Evolutionary conservation across 2,797 vertebrate genomes (phyloP).

Genomic region (Gallinago nigripennis): DNA sequence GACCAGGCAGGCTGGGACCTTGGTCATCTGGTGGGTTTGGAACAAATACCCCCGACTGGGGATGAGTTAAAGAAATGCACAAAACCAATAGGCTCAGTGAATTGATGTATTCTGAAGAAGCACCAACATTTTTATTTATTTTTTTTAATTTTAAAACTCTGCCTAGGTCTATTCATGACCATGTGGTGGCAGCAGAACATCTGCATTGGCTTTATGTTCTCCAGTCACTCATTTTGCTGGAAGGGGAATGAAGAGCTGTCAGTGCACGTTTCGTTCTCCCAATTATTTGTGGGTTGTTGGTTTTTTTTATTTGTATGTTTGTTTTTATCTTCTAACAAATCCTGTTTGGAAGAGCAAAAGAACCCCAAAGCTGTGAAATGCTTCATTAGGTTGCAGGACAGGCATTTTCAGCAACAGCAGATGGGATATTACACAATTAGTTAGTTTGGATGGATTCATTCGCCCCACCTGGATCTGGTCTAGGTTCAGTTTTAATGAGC

Average conservation of each 20-base stretch:
- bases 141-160: background rate
- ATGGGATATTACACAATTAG: background rate
- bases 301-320: background rate
- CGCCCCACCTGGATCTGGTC: background rate
- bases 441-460: background rate
- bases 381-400: background rate
- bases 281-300: background rate
- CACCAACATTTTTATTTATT: background rate
- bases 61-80: background rate
- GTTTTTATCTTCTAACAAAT: background rate
- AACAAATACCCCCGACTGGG: fast-evolving
- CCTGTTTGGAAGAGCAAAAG: background rate
- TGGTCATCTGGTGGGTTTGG: background rate
- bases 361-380: background rate
- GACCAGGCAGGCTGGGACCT: background rate
- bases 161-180: background rate
- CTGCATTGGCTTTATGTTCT: background rate
- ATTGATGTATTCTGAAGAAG: background rate
- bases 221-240: background rate
- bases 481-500: background rate
- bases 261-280: background rate
- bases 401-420: background rate
- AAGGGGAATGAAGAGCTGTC: background rate
- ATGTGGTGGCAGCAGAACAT: slow-evolving; percentile 45
- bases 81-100: background rate